These are phyloP conservation scores for Tetranychus piercei DNA, from an alignment of 2,888 invertebrate species.

Conservation along the genomic window DNA sequence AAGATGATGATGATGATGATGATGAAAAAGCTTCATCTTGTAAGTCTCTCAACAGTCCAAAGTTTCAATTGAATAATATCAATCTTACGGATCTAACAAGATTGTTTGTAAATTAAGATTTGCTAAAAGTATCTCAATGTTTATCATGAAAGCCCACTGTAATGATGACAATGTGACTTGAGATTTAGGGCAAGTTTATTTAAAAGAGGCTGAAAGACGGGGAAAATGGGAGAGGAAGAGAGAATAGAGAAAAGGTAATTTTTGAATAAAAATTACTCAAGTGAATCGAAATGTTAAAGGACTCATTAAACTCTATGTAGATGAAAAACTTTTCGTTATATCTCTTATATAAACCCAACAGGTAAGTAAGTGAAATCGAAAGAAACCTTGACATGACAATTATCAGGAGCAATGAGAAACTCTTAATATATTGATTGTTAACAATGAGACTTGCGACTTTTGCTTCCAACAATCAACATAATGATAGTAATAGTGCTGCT, in stretches of 20 bases:
- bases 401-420: not conserved
- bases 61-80: not conserved
- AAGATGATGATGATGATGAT: not conserved
- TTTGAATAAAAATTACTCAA: not conserved
- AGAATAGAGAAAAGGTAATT: not conserved
- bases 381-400: constrained; percentile 1
- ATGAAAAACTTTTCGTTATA: not conserved
- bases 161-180: not conserved
- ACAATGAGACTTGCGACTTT: not conserved
- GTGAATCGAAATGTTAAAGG: not conserved
- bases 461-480: not conserved
- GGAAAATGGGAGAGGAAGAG: not conserved
- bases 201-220: not conserved
- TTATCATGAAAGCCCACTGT: not conserved
- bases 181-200: not conserved
- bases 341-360: not conserved
- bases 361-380: not conserved
- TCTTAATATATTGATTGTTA: not conserved
- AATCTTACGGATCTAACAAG: not conserved
- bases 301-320: not conserved
- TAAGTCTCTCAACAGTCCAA: not conserved
- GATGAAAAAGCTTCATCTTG: not conserved
- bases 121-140: not conserved
- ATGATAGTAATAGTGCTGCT: not conserved
- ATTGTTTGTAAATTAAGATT: too few relatives aligned